Evolutionary conservation across 2,888 invertebrate genomes (phyloP), one percentile per base, ranked within the genome.

Genomic region (Folsomia candida): DNA sequence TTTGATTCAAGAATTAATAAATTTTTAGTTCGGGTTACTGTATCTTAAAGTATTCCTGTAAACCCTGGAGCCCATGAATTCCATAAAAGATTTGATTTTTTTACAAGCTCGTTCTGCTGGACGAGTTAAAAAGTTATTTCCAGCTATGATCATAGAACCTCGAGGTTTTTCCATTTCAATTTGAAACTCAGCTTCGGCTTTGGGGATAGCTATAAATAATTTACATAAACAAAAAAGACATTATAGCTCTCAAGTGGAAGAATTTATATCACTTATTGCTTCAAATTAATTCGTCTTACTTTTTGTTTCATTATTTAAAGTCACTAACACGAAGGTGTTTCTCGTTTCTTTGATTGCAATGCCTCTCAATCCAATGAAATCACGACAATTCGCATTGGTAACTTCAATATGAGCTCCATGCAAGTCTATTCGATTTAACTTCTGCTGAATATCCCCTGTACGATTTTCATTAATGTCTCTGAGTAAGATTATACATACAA

Each of bases 271-370:
- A 20, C 6, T 4, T 57, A 9, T 57, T n/a, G n/a, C n/a, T n/a
- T n/a, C 47, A 47, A 47, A 11, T 47, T 47, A 47, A 47, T 47
- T 47, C 47, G 67, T 61, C 67, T 77, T 77, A 76, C 78, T 76
- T 75, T 80, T 80, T 4, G 80, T 76, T 51, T 61, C 20, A 59
- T 78, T 73, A n/a, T 61, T 58, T 24, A 59, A 26, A 14, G 78
- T 78, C 9, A 81, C 78, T 51, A 81, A 54, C 1, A 77, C 70
- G 64, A 81, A 80, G 0, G 79, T 76, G 68, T 80, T 81, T 71
- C 75, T 81, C 1, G 80, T 80, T 37, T 81, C 81, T 64, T 78
- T 78, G 4, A 81, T 74, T 18, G 81, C 76, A 62, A 81, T 80
- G 2, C 81, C 81, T 67, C 74, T 62, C 24, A 77, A 22, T 6